A percentile compares a stretch with the other conserved stretches of the same genome.
Evolutionary conservation across 1,140 invertebrate species (phyloP).

Genomic region (Scaptomyza pallida): DNA sequence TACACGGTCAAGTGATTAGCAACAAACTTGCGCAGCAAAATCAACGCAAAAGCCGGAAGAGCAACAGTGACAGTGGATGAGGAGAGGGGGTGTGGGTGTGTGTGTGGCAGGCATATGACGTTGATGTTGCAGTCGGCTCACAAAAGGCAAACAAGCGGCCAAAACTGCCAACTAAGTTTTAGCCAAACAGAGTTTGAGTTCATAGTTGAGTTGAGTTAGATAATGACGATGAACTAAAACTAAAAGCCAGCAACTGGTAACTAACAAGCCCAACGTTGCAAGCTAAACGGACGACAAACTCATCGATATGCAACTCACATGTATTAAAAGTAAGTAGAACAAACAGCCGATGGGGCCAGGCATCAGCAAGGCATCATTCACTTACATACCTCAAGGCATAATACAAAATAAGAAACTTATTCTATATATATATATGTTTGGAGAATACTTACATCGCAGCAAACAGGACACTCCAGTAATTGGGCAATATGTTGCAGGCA

Average conservation of each 20-base stretch:
- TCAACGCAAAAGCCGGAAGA: conserved; percentile 66
- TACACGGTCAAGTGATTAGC: conserved; percentile 75
- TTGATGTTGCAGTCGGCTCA: conserved; percentile 25
- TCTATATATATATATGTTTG: background rate
- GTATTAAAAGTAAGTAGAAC: conserved; percentile 8
- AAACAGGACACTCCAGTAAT: conserved; percentile 85
- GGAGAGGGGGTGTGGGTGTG: background rate
- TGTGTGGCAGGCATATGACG: conserved; percentile 12
- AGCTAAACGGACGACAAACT: conserved; percentile 26
- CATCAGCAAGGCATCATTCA: conserved; percentile 15
- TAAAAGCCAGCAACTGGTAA: conserved; percentile 52
- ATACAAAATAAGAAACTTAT: conserved; percentile 4
- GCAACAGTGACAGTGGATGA: conserved; percentile 1
- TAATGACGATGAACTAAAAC: conserved; percentile 77
- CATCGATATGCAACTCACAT: conserved; percentile 80
- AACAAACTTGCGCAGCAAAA: conserved; percentile 77
- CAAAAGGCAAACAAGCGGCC: conserved; percentile 68
- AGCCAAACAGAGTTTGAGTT: conserved; percentile 43
- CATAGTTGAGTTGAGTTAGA: conserved; percentile 59
- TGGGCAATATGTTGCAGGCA: conserved; percentile 84
- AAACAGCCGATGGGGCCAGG: background rate
- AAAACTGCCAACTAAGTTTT: conserved; percentile 71
- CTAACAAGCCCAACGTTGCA: conserved; percentile 16
- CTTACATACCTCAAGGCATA: conserved; percentile 27
- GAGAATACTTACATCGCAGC: conserved; percentile 83